A percentile compares a stretch with the other conserved stretches of the same genome.
Evolutionary conservation across 2,888 invertebrate species (phyloP).

Genomic region (Dimorphilus gyrociliatus): DNA sequence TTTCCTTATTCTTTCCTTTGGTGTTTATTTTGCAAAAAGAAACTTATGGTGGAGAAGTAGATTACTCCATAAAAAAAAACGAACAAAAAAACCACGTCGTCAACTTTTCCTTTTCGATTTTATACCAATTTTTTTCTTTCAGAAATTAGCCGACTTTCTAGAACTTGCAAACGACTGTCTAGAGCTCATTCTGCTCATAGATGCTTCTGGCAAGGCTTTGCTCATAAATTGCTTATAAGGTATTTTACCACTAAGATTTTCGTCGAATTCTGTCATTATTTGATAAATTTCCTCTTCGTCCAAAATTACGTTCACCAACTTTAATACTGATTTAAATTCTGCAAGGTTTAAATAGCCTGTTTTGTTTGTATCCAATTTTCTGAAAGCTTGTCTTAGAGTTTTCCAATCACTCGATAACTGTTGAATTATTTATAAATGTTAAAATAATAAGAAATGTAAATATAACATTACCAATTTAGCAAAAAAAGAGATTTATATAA

Average conservation of each 20-base stretch:
- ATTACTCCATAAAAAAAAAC: too few relatives aligned
- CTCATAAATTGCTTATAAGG: constrained; percentile 29
- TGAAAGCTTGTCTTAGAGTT: constrained; percentile 28
- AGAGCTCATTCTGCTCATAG: too few relatives aligned
- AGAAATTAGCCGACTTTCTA: too few relatives aligned
- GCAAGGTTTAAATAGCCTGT: constrained; percentile 25
- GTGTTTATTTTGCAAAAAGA: too few relatives aligned
- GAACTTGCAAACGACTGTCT: too few relatives aligned
- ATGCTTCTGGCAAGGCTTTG: too few relatives aligned
- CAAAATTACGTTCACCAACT: constrained; percentile 28
- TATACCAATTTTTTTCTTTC: too few relatives aligned
- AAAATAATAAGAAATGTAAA: not conserved
- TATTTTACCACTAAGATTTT: constrained; percentile 29
- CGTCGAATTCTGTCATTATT: constrained; percentile 28
- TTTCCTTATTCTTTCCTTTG: too few relatives aligned
- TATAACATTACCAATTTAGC: not conserved
- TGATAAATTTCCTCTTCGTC: constrained; percentile 35
- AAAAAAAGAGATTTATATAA: not conserved
- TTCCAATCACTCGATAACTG: constrained; percentile 35
- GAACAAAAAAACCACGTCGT: too few relatives aligned
- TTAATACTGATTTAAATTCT: constrained; percentile 33
- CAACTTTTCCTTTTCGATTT: too few relatives aligned
- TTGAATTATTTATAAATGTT: too few relatives aligned
- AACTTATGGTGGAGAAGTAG: too few relatives aligned
- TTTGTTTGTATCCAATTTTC: constrained; percentile 25